phyloP scores from a whole-genome alignment of 2,113 vertebrate species.

The Barbus barbus region DNA sequence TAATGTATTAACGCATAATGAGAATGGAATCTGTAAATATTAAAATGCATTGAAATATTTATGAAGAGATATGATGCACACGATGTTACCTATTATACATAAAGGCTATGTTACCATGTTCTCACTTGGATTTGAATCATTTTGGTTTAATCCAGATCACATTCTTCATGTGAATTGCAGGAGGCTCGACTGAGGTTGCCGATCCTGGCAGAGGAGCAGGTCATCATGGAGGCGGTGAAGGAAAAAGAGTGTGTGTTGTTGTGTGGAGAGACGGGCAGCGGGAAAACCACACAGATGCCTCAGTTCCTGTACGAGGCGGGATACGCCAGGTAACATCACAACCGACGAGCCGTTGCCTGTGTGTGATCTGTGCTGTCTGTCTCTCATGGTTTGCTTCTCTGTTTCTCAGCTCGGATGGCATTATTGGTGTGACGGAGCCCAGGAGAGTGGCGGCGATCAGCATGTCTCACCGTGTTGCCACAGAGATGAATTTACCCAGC shows the following conservation, averaged over 20 bases:
- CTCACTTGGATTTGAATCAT: background rate
- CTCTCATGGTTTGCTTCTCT: background rate
- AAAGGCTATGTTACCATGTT: background rate
- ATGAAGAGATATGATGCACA: background rate
- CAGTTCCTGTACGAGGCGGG: slow-evolving; percentile 98
- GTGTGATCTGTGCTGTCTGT: background rate
- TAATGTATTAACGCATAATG: background rate
- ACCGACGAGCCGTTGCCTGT: background rate
- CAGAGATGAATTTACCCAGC: slow-evolving; percentile 91
- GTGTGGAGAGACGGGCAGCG: slow-evolving; percentile 94
- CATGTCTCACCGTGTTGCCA: slow-evolving; percentile 93
- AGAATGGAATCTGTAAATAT: background rate
- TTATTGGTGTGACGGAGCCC: slow-evolving; percentile 91
- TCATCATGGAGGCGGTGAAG: slow-evolving; percentile 90
- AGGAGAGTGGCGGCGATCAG: slow-evolving; percentile 92
- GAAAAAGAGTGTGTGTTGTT: slow-evolving; percentile 85
- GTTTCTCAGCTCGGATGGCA: slow-evolving; percentile 67
- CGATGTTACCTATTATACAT: background rate
- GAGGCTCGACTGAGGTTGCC: slow-evolving; percentile 89
- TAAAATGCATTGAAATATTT: background rate
- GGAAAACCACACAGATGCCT: slow-evolving; percentile 96
- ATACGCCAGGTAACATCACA: slow-evolving; percentile 81
- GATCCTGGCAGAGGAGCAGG: slow-evolving; percentile 90
- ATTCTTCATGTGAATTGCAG: slow-evolving; percentile 65
- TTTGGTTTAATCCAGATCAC: background rate